These are phyloP conservation scores for Cepaea hortensis DNA, from an alignment of 2,888 invertebrate genomes.

Conservation along the genomic window DNA sequence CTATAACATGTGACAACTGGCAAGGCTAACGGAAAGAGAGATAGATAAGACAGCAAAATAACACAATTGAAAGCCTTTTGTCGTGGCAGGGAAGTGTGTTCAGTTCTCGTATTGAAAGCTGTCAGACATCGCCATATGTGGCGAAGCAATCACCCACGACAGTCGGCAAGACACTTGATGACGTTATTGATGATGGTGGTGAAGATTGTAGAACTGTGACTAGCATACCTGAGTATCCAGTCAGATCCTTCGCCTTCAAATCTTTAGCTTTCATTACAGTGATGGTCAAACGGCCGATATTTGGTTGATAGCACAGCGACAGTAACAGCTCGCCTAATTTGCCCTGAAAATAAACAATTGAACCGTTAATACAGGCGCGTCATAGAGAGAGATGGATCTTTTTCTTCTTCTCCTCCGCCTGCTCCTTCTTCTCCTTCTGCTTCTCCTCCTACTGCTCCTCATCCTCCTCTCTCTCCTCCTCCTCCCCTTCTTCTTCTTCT, in stretches of 20 bases:
- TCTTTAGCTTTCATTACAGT: slow-evolving; percentile 94
- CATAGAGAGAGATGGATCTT: background rate
- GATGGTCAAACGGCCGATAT: slow-evolving; percentile 92
- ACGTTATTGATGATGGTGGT: no score
- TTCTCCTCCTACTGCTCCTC: background rate
- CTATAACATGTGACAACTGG: no score
- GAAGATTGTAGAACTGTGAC: background rate
- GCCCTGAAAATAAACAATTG: slow-evolving; percentile 60
- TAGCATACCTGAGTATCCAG: slow-evolving; percentile 84
- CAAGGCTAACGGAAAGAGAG: no score
- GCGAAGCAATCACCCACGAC: no score
- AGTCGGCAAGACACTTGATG: no score
- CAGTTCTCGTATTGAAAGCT: no score
- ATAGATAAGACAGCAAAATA: no score
- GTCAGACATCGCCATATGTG: no score
- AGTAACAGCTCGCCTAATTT: slow-evolving; percentile 80
- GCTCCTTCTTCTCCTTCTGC: background rate
- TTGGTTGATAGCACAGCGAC: slow-evolving; percentile 95
- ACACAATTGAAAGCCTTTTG: no score
- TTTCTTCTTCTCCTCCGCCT: background rate
- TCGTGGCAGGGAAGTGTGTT: no score
- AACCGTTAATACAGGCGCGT: background rate
- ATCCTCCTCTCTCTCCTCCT: background rate
- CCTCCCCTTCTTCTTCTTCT: background rate
- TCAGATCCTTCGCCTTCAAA: slow-evolving; percentile 96